A percentile compares a stretch with the other conserved stretches of the same genome.
Conservation (phyloP, 2,797 vertebrate genomes). For the Eulemur albifrons region DNA sequence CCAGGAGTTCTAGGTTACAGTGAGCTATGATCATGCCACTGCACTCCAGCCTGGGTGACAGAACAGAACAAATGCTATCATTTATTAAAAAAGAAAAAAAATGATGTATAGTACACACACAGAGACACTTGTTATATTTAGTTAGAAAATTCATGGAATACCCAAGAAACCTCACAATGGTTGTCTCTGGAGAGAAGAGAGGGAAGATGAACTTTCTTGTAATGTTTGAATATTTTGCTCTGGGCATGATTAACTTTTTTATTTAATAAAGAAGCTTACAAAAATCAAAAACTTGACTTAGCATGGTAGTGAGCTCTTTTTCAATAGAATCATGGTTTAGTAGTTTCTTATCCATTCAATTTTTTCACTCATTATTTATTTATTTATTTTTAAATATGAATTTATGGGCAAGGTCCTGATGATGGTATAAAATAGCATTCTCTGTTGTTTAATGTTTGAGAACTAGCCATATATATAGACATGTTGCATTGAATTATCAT, state of each 20-base stretch:
- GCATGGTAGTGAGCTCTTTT: neutral
- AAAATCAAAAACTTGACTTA: neutral
- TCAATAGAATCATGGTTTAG: neutral
- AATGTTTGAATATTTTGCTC: constrained; percentile 2
- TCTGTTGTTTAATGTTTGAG: neutral
- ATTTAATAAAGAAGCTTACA: constrained; percentile 25
- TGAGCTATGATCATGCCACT: neutral
- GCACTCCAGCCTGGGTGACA: neutral
- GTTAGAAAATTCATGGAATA: neutral
- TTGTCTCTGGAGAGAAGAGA: neutral
- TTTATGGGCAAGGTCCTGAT: neutral
- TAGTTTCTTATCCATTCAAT: neutral
- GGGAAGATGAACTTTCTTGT: neutral
- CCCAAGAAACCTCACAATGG: neutral
- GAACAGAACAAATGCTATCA: neutral
- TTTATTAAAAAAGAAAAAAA: neutral
- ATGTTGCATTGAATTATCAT: neutral
- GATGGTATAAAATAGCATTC: neutral
- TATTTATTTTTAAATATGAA: constrained; percentile 14
- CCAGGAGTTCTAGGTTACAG: neutral
- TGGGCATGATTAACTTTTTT: neutral
- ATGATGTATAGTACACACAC: neutral
- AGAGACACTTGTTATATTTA: neutral
- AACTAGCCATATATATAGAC: neutral
- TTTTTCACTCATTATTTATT: neutral